phyloP scores from a whole-genome alignment of 2,888 invertebrate species.

The Drosophila kuntzei region DNA sequence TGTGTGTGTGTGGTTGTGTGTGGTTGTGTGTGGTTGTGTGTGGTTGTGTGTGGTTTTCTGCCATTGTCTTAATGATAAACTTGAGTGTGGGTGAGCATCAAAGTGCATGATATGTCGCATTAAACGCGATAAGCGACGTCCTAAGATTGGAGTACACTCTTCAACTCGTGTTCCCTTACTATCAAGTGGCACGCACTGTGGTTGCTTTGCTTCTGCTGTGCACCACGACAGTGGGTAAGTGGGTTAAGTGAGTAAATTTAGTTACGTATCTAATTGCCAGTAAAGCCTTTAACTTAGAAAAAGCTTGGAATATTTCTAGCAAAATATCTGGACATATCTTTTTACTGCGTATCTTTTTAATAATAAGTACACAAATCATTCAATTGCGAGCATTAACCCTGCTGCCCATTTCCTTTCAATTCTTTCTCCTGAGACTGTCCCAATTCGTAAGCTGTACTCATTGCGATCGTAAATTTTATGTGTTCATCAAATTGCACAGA shows the following conservation, averaged over 20 bases:
- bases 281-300: background rate
- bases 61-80: slow-evolving; percentile 38
- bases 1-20: slow-evolving; percentile 2
- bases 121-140: slow-evolving; percentile 67
- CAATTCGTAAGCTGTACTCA: slow-evolving; percentile 36
- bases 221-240: slow-evolving; percentile 37
- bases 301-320: background rate
- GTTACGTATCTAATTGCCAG: slow-evolving; percentile 24
- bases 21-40: background rate
- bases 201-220: slow-evolving; percentile 7
- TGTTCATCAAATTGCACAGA: slow-evolving; percentile 41
- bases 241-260: slow-evolving; percentile 39
- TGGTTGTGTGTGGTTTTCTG: slow-evolving; percentile 9
- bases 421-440: slow-evolving; percentile 14
- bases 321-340: background rate
- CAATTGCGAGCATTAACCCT: slow-evolving; percentile 39
- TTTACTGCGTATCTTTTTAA: slow-evolving; percentile 16
- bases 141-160: slow-evolving; percentile 44
- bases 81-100: slow-evolving; percentile 20
- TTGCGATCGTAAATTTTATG: slow-evolving; percentile 50
- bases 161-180: slow-evolving; percentile 20
- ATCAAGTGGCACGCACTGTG: slow-evolving; percentile 43
- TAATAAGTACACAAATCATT: slow-evolving; percentile 18
- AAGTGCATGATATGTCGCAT: slow-evolving; percentile 64
- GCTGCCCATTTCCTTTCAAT: slow-evolving; percentile 47